Conservation (phyloP, 2,797 vertebrate genomes). For the Acanthopagrus latus region DNA sequence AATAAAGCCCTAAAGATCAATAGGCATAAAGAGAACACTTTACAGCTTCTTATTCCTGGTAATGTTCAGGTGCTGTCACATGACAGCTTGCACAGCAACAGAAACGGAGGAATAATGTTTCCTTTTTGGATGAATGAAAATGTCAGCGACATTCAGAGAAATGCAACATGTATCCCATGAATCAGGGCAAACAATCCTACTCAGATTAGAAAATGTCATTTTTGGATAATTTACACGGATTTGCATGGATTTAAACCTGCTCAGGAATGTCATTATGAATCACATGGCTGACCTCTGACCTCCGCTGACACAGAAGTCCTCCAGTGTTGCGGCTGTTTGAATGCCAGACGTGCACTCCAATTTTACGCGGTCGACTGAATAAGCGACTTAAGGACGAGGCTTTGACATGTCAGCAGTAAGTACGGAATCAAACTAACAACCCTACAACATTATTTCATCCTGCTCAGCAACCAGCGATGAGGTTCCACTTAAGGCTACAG, state of each 20-base stretch:
- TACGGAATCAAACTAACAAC: background rate
- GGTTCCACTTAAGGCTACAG: too few relatives aligned
- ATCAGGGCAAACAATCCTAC: background rate
- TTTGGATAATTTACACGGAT: background rate
- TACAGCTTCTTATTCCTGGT: background rate
- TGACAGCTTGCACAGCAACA: background rate
- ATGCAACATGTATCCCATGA: background rate
- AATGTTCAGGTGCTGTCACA: background rate
- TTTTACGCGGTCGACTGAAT: constrained; percentile 4
- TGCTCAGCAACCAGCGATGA: background rate
- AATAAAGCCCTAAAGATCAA: background rate
- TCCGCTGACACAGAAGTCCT: background rate
- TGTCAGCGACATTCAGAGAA: background rate
- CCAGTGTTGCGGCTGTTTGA: background rate
- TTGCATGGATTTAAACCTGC: background rate
- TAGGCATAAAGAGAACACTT: background rate
- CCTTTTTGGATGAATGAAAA: background rate
- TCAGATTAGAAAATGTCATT: background rate
- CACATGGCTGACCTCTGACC: constrained; percentile 22
- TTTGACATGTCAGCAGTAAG: background rate
- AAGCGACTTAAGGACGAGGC: background rate
- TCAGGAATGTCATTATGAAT: constrained; percentile 5
- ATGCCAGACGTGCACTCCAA: background rate
- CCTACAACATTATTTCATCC: too few relatives aligned
- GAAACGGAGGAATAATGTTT: background rate